phyloP scores from a whole-genome alignment of 92 coral and sea anemone genomes.

The Actinostola sp. region DNA sequence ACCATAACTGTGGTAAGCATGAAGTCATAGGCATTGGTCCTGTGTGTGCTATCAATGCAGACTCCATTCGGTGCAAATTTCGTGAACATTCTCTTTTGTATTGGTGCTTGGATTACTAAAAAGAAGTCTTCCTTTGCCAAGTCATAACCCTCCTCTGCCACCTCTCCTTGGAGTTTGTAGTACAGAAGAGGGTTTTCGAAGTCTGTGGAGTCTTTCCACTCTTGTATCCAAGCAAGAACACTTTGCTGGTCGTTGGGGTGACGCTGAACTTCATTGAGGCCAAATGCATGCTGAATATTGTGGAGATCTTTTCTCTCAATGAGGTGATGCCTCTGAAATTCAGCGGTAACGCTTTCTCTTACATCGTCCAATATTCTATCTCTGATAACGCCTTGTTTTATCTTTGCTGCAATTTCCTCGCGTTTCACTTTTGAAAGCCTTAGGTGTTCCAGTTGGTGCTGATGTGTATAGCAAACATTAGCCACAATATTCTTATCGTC shows the following conservation, averaged over 20 bases:
- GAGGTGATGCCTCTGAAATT: conserved; percentile 47
- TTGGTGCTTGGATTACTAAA: conserved; percentile 33
- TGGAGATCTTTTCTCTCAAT: conserved; percentile 37
- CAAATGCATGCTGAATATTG: conserved; percentile 53
- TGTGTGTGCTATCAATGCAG: conserved; percentile 58
- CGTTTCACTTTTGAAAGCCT: conserved; percentile 46
- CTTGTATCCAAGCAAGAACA: conserved; percentile 47
- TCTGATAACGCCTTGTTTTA: conserved; percentile 57
- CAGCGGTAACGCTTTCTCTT: conserved; percentile 32
- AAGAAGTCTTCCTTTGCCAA: conserved; percentile 47
- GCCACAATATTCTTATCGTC: conserved; percentile 22
- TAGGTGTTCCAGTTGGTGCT: conserved; percentile 38
- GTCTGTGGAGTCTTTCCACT: conserved; percentile 37
- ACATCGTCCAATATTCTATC: conserved; percentile 44
- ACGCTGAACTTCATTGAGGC: conserved; percentile 40
- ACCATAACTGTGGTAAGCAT: conserved; percentile 48
- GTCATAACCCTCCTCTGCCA: conserved; percentile 27
- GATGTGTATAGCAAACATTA: conserved; percentile 50
- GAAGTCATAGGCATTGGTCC: conserved; percentile 69
- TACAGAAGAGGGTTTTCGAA: conserved; percentile 50
- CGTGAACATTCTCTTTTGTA: conserved; percentile 49
- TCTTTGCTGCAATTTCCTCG: conserved; percentile 59
- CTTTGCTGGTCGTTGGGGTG: conserved; percentile 66
- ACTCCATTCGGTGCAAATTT: conserved; percentile 49
- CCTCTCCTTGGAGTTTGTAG: conserved; percentile 57